These are phyloP conservation scores for Noctua janthe DNA, from an alignment of 2,888 invertebrate species.

Conservation along the genomic window DNA sequence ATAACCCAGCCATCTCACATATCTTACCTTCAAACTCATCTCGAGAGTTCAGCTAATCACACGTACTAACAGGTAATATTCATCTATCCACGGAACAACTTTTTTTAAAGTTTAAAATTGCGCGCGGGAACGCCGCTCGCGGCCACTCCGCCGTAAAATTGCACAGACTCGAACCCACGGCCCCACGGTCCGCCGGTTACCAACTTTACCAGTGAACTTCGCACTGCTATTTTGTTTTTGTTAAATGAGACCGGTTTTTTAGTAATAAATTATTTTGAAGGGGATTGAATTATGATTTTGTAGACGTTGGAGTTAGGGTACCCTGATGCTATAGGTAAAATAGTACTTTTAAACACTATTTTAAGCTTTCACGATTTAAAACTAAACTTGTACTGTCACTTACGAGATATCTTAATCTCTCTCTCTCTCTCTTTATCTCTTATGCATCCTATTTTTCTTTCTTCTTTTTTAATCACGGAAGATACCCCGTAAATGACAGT, in stretches of 20 bases:
- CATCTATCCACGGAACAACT: conserved; percentile 70
- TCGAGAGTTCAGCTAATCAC: conserved; percentile 50
- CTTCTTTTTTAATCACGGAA: too few relatives aligned
- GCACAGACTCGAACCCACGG: conserved; percentile 74
- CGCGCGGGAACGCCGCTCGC: conserved; percentile 66
- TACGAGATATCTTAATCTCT: too few relatives aligned
- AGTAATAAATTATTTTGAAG: conserved; percentile 34
- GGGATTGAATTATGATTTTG: background rate
- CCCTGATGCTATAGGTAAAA: background rate
- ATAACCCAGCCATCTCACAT: background rate
- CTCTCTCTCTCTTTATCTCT: too few relatives aligned
- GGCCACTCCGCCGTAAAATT: conserved; percentile 77
- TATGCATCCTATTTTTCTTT: too few relatives aligned
- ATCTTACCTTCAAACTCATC: conserved; percentile 19
- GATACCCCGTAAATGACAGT: too few relatives aligned
- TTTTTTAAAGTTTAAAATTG: conserved; percentile 82
- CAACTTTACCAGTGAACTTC: conserved; percentile 77
- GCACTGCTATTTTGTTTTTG: conserved; percentile 76
- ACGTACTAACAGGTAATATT: conserved; percentile 72
- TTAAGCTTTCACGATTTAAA: too few relatives aligned
- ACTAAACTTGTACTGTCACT: too few relatives aligned
- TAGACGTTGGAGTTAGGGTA: background rate
- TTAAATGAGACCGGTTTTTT: conserved; percentile 50
- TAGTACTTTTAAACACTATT: too few relatives aligned
- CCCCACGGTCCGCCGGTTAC: conserved; percentile 73